A percentile compares a stretch with the other conserved stretches of the same genome.
These are phyloP conservation scores for Columbina picui DNA, from an alignment of 2,113 vertebrate species.

Conservation along the genomic window DNA sequence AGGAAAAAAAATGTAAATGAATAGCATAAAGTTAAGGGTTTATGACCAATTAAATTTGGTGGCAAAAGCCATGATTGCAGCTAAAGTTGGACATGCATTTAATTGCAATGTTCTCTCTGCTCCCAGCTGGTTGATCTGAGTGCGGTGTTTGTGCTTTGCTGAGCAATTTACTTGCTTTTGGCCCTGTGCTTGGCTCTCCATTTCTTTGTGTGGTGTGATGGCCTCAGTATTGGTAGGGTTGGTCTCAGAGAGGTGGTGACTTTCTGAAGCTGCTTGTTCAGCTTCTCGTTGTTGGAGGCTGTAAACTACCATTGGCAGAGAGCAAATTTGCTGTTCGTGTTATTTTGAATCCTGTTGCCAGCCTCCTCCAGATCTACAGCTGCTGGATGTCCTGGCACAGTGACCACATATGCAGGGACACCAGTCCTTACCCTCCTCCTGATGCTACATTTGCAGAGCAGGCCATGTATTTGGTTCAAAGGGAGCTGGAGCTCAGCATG, in stretches of 20 bases:
- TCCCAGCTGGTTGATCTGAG: not conserved
- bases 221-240: not conserved
- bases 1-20: fast-evolving
- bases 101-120: not conserved
- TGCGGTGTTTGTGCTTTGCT: not conserved
- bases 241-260: not conserved
- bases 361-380: not conserved
- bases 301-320: not conserved
- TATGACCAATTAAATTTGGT: fast-evolving
- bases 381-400: not conserved
- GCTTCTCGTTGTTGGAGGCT: not conserved
- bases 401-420: no score
- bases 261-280: not conserved
- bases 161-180: not conserved
- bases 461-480: not conserved
- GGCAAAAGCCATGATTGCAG: fast-evolving
- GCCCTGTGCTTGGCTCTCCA: not conserved
- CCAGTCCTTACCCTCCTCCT: not conserved
- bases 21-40: not conserved
- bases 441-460: not conserved
- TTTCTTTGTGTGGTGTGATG: fast-evolving
- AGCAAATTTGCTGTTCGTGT: not conserved
- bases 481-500: not conserved
- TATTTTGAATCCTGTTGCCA: not conserved
- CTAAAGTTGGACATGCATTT: fast-evolving